Conservation (phyloP, 2,113 vertebrate genomes). For the Synodontis membranacea region DNA sequence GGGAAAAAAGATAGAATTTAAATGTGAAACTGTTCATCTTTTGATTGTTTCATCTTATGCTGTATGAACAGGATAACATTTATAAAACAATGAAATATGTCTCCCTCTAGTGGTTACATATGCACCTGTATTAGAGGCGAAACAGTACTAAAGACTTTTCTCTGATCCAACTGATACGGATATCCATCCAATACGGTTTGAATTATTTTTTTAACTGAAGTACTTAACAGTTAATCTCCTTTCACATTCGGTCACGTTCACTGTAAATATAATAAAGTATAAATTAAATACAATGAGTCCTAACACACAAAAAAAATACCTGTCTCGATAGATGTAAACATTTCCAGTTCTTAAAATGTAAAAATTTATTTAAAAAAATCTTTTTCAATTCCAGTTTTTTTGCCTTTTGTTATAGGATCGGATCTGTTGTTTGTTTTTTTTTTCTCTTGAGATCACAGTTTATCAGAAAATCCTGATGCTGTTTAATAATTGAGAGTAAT, state of each 20-base stretch:
- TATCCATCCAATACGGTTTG: not conserved
- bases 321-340: not conserved
- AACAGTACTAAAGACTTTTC: not conserved
- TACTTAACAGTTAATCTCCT: not conserved
- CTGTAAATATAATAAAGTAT: not conserved
- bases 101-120: constrained; percentile 1
- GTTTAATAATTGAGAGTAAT: not conserved
- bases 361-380: too few relatives aligned
- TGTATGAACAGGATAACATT: not conserved
- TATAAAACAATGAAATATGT: not conserved
- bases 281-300: not conserved
- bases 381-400: not conserved
- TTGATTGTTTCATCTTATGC: too few relatives aligned
- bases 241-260: not conserved
- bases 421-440: too few relatives aligned
- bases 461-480: not conserved
- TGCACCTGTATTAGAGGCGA: not conserved
- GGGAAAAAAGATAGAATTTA: too few relatives aligned
- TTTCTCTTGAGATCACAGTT: not conserved
- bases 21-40: too few relatives aligned
- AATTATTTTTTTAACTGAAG: not conserved
- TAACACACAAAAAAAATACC: not conserved
- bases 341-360: not conserved
- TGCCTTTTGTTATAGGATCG: not conserved
- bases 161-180: not conserved